Base-by-base conservation (phyloP, 1,140 invertebrate species). In the Rhopalosiphum maidis region DNA sequence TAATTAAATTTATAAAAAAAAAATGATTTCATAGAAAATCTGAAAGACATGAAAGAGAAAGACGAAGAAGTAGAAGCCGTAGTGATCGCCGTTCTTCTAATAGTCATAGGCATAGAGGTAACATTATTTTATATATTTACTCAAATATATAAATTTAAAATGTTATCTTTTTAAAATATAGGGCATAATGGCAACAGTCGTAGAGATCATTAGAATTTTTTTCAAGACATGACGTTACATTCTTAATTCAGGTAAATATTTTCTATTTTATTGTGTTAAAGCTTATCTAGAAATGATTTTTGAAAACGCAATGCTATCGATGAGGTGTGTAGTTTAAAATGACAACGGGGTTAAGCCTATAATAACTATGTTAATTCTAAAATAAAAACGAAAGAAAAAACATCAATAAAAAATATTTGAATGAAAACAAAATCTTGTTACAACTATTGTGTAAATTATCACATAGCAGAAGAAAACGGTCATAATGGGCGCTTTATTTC, bases 81-180 rank as follows among this genome's bases (percentile, higher is more conserved):
- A 68, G 46, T 83, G 46, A n/a, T 41, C 91, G 48, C 54, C n/a
- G 35, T 25, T 55, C 54, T 41, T 25, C 23, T 30, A 51, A 51
- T 86, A 93, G 82, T 86, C 91, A 93, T 86, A 93, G 91, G 41
- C 91, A 93, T 86, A 86, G 91, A 93, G 91, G 91, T 93, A 93
- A 51, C 6, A 37, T 91, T 35, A 1, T 48, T 83, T 51, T 83
- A 77, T n/a, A 35, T 48, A 48, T 30, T 48, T 46, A 37, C 8
- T 37, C 1, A 37, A 54, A 22, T 22, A 37, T 25, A 55, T 37
- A 8, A 55, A 18, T 54, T 15, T 60, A 60, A 68, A 41, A 23
- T 8, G n/a, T 30, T 18, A 30, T n/a, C 8, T 77, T 60, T 82
- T 91, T 25, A 8, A n/a, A 48, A n/a, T 82, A 25, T 41, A 93